These are phyloP conservation scores for Octodon degus DNA, from an alignment of 2,113 vertebrate genomes.

Conservation along the genomic window DNA sequence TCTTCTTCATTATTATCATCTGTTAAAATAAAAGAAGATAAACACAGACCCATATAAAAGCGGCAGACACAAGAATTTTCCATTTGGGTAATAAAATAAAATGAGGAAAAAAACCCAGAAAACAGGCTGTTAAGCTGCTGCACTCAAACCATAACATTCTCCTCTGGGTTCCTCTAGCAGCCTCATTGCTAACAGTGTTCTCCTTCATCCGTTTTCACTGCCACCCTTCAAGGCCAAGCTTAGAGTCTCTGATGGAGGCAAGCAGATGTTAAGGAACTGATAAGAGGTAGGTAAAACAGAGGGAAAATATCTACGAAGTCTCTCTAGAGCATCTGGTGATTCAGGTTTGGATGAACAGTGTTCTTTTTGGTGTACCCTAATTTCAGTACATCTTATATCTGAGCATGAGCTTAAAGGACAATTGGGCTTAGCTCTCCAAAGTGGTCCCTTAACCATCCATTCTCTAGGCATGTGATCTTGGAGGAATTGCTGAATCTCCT, in stretches of 20 bases:
- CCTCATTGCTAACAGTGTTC: not conserved
- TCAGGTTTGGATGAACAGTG: not conserved
- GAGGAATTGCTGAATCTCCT: not conserved
- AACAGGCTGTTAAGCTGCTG: not conserved
- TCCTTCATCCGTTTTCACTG: not conserved
- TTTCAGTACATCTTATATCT: not conserved
- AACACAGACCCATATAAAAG: constrained; percentile 51
- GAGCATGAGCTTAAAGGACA: not conserved
- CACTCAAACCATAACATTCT: not conserved
- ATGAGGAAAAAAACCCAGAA: not conserved
- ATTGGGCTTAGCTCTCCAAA: not conserved
- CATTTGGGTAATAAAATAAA: not conserved
- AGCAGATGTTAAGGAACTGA: not conserved
- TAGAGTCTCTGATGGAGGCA: not conserved
- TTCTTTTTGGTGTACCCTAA: not conserved
- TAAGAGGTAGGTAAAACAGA: not conserved
- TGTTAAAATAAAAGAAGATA: constrained; percentile 58
- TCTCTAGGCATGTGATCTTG: not conserved
- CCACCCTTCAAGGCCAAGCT: not conserved
- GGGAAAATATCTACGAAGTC: not conserved
- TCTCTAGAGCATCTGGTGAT: not conserved
- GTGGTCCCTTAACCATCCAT: not conserved
- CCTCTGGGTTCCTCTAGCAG: not conserved
- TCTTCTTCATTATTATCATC: constrained; percentile 82
- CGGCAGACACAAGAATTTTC: not conserved